Evolutionary conservation across 2,113 vertebrate species (phyloP).

Genomic region (Motacilla tschutschensis): DNA sequence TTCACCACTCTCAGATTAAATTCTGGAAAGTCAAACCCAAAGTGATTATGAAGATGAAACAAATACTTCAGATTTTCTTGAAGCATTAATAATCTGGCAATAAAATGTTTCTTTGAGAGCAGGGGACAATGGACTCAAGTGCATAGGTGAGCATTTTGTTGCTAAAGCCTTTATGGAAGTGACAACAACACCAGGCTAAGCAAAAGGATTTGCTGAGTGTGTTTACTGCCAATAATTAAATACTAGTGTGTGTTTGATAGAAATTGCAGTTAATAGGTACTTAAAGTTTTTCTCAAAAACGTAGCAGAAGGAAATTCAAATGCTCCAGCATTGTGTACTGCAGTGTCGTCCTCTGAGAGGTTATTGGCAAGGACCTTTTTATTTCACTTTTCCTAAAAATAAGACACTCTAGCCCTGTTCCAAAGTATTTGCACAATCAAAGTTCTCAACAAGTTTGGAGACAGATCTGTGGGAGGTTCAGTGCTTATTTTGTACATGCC

Average conservation of each 20-base stretch:
- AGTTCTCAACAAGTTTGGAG: not conserved
- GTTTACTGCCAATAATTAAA: not conserved
- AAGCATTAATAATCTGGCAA: not conserved
- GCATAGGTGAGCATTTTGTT: not conserved
- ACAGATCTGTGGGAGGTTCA: not conserved
- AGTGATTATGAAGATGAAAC: not conserved
- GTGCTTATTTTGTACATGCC: not conserved
- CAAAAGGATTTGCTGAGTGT: not conserved
- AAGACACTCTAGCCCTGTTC: not conserved
- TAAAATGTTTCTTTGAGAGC: not conserved
- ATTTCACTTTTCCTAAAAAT: not conserved
- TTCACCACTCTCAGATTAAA: not conserved
- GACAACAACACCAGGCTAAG: not conserved
- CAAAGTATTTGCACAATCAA: not conserved
- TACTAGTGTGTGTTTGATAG: not conserved
- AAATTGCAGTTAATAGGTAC: not conserved
- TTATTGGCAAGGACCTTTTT: not conserved
- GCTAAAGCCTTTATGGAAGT: not conserved
- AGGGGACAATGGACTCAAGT: not conserved
- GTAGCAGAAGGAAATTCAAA: not conserved
- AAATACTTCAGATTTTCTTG: not conserved
- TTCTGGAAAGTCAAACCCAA: not conserved
- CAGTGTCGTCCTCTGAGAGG: not conserved
- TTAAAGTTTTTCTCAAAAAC: not conserved
- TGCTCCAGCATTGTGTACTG: not conserved